These are phyloP conservation scores for Limenitis arthemis DNA, from an alignment of 2,888 invertebrate genomes.

Conservation along the genomic window DNA sequence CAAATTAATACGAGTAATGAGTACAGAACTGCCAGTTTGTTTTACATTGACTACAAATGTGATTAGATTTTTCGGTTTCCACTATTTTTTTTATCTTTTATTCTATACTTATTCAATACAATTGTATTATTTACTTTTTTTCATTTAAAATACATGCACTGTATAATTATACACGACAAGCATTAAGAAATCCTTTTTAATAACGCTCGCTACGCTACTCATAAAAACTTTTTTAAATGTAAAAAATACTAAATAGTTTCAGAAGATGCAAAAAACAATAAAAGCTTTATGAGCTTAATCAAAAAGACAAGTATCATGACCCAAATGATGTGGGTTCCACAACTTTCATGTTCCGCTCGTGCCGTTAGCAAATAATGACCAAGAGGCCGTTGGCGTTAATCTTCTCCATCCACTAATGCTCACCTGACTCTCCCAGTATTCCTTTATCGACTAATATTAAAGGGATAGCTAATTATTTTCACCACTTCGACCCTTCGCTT, in stretches of 20 bases:
- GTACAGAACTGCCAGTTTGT: conserved; percentile 59
- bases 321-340: conserved; percentile 42
- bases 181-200: neutral
- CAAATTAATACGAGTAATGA: conserved; percentile 16
- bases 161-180: neutral
- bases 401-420: conserved; percentile 38
- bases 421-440: conserved; percentile 37
- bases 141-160: conserved; percentile 5
- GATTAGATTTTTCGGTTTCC: conserved; percentile 49
- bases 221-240: neutral
- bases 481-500: conserved; percentile 35
- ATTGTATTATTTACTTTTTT: conserved; percentile 2
- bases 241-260: neutral
- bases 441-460: conserved; percentile 36
- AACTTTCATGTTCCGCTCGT: conserved; percentile 38
- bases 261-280: conserved; percentile 39
- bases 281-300: conserved; percentile 47
- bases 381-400: conserved; percentile 42
- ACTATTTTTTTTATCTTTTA: conserved; percentile 31
- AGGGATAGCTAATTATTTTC: conserved; percentile 28
- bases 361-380: conserved; percentile 48
- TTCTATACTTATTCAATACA: conserved; percentile 8
- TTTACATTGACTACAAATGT: conserved; percentile 37
- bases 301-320: conserved; percentile 40
- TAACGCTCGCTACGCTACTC: neutral